Evolutionary conservation across 1,140 invertebrate species (phyloP).

Genomic region (Brachionus plicatilis): DNA sequence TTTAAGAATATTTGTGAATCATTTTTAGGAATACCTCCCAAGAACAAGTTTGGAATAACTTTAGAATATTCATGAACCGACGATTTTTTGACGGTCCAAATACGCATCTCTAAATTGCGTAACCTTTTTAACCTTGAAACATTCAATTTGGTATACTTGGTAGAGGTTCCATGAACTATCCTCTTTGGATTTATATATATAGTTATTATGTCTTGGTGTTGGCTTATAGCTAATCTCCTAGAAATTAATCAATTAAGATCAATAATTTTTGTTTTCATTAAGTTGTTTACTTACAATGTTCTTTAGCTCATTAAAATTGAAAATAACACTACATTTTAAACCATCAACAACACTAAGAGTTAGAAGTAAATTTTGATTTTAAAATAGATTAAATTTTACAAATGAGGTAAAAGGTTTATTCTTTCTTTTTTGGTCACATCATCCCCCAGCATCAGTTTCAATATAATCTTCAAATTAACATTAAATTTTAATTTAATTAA

Average conservation of each 20-base stretch:
- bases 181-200: slow-evolving; percentile 36
- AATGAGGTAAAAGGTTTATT: neutral
- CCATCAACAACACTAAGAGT: neutral
- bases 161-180: slow-evolving; percentile 16
- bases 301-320: slow-evolving; percentile 24
- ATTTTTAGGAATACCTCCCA: too few relatives aligned
- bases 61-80: too few relatives aligned
- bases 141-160: neutral
- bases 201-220: neutral
- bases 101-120: too few relatives aligned
- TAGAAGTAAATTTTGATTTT: neutral
- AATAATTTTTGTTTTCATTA: too few relatives aligned
- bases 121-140: neutral
- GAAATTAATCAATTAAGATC: neutral
- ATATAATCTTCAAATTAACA: neutral
- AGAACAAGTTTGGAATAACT: too few relatives aligned
- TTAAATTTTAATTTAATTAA: neutral
- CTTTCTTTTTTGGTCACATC: slow-evolving; percentile 10
- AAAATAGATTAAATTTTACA: neutral
- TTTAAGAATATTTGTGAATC: too few relatives aligned
- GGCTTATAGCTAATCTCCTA: slow-evolving; percentile 31
- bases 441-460: neutral
- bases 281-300: neutral
- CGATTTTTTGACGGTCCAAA: too few relatives aligned
- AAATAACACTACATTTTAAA: neutral